A percentile compares a stretch with the other conserved stretches of the same genome.
These are phyloP conservation scores for Eurois occulta DNA, from an alignment of 2,888 invertebrate species.

Conservation along the genomic window DNA sequence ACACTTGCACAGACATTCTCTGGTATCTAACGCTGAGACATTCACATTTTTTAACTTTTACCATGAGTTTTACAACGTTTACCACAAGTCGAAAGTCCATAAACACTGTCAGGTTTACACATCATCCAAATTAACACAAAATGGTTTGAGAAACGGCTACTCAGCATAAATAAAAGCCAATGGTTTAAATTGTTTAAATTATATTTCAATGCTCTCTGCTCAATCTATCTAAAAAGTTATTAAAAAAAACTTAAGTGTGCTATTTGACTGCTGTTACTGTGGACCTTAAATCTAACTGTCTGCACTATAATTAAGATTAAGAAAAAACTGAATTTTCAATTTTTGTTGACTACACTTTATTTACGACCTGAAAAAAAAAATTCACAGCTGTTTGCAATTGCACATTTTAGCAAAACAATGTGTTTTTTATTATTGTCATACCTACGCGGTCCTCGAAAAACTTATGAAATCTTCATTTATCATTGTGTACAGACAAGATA, in stretches of 20 bases:
- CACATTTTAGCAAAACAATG: too few species aligned
- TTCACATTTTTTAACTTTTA: not conserved
- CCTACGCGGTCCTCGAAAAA: not conserved
- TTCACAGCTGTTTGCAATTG: too few species aligned
- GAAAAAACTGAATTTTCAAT: not conserved
- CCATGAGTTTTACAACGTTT: too few species aligned
- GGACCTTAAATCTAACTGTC: too few species aligned
- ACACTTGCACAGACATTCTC: not conserved
- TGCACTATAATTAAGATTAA: not conserved
- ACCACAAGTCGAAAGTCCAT: not conserved
- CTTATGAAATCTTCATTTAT: conserved; percentile 13
- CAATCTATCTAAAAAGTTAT: too few species aligned
- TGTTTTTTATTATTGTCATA: not conserved
- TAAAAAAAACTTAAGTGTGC: too few species aligned
- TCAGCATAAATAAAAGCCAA: not conserved
- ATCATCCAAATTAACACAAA: not conserved
- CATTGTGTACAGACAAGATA: conserved; percentile 24
- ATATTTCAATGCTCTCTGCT: not conserved
- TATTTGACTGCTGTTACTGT: too few species aligned
- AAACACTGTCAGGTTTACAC: not conserved
- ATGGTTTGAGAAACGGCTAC: not conserved
- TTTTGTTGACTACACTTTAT: not conserved
- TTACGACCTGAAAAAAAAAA: not conserved
- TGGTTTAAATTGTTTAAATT: not conserved
- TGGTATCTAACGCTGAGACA: not conserved